These are phyloP conservation scores for Myopa testacea DNA, from an alignment of 2,888 invertebrate genomes.

Conservation along the genomic window DNA sequence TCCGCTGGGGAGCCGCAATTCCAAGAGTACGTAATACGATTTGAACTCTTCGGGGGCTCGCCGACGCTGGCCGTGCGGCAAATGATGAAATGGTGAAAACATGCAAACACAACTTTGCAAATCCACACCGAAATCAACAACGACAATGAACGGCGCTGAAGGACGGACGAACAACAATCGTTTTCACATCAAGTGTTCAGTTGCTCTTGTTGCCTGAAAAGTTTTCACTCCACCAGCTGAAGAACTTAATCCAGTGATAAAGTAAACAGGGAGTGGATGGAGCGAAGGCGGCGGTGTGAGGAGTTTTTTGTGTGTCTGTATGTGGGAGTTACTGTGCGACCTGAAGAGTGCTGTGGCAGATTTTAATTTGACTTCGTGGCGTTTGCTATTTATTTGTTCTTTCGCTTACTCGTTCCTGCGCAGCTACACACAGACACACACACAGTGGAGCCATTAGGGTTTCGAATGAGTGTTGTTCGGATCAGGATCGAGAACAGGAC, in stretches of 20 bases:
- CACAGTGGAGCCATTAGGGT: neutral
- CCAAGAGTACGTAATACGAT: constrained; percentile 23
- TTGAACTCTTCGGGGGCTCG: neutral
- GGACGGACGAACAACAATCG: constrained; percentile 23
- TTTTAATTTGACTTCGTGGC: constrained; percentile 44
- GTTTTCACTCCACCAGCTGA: constrained; percentile 8
- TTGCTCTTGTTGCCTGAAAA: constrained; percentile 24
- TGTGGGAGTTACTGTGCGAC: neutral
- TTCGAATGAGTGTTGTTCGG: neutral
- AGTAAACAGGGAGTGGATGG: neutral
- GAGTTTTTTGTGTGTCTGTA: neutral
- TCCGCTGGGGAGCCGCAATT: neutral
- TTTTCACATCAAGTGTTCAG: constrained; percentile 24
- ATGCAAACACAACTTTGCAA: constrained; percentile 30
- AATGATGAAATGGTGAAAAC: constrained; percentile 12
- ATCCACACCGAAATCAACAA: constrained; percentile 28
- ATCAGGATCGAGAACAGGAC: neutral
- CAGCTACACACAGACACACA: neutral
- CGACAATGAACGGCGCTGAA: neutral
- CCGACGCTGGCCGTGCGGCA: neutral
- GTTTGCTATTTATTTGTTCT: constrained; percentile 28
- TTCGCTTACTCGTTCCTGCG: neutral
- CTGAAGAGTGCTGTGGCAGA: constrained; percentile 30
- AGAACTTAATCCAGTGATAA: constrained; percentile 26
- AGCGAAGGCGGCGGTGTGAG: no score